Base-by-base conservation (phyloP, 2,113 vertebrate genomes). In the Illadopsis cleaveri region DNA sequence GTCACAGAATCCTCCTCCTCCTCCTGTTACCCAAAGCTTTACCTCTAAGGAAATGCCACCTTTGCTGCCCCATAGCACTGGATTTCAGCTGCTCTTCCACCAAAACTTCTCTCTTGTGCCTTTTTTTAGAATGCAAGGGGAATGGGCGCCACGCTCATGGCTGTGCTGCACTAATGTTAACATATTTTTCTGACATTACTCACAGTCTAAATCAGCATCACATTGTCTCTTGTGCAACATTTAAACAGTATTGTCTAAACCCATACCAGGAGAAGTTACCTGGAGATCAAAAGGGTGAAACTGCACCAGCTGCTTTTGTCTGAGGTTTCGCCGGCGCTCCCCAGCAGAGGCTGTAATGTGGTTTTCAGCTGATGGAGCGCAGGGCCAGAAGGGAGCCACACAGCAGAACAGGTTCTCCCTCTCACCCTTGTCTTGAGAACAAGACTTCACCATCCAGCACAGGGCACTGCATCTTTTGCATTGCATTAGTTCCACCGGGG, bases 401-500 rank as follows among this genome's bases (percentile, higher is more conserved):
- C 30, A 28, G 77, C 83, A 66, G 22, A 88, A 93, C 82, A 64
- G 72, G 87, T 78, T 90, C 71, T 86, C 56, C 81, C 50, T 79
- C 88, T 78, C 53, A 10, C 35, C 50, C 28, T 42, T 2, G 3
- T 42, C 58, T 80, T 23, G 57, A 38, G 70, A n/a, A 1, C 25
- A 62, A 14, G 90, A 81, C 71, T 90, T 51, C 3, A 62, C 47
- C 8, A 1, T 30, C 68, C 51, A 11, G 38, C 18, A 2, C 24
- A 30, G 58, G 44, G 71, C 35, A 47, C 12, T 1, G 0, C 53
- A 76, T 37, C 48, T 61, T 45, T 56, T 16, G 10, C 25, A 6
- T 12, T 25, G 30, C 31, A 0, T 42, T 50, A 33, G 38, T 12
- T 12, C 6, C 3, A 31, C 66, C 10, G n/a, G 0, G 0, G 50